These are phyloP conservation scores for Gymnopithys bicolor DNA, from an alignment of 2,797 vertebrate genomes.

Conservation along the genomic window DNA sequence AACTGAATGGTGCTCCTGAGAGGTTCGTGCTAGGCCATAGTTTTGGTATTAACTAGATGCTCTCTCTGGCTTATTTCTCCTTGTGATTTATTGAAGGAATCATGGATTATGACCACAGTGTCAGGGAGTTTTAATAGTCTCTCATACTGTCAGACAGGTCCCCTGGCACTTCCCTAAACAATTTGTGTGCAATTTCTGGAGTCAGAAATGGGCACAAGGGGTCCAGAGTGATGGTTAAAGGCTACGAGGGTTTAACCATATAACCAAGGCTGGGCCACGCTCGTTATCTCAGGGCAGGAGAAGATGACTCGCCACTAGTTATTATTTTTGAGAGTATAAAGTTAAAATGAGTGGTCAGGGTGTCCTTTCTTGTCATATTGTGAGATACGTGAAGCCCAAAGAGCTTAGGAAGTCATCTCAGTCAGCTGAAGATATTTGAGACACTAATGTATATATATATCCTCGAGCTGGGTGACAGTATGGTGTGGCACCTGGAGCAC, in stretches of 20 bases:
- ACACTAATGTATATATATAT: accelerated
- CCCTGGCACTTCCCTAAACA: background rate
- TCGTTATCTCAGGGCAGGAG: background rate
- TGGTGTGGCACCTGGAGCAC: background rate
- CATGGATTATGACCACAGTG: background rate
- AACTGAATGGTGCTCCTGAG: background rate
- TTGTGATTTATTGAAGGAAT: background rate
- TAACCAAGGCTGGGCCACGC: background rate
- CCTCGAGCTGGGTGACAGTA: accelerated
- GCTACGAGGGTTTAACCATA: background rate
- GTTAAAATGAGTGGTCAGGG: background rate
- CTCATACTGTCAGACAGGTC: accelerated
- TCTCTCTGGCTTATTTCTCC: background rate
- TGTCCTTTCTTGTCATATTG: background rate
- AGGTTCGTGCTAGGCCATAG: background rate
- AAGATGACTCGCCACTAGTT: background rate
- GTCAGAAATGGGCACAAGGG: background rate
- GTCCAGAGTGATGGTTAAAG: background rate
- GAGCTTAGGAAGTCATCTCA: background rate
- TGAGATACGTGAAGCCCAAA: background rate
- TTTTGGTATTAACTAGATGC: background rate
- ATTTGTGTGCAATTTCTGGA: background rate
- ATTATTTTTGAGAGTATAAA: background rate
- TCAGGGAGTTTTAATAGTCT: background rate
- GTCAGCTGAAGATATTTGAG: background rate